Percentiles rank a stretch among this genome's conserved stretches.
Evolutionary conservation across 2,888 invertebrate species (phyloP).

Genomic region (Eristalinus aeneus): DNA sequence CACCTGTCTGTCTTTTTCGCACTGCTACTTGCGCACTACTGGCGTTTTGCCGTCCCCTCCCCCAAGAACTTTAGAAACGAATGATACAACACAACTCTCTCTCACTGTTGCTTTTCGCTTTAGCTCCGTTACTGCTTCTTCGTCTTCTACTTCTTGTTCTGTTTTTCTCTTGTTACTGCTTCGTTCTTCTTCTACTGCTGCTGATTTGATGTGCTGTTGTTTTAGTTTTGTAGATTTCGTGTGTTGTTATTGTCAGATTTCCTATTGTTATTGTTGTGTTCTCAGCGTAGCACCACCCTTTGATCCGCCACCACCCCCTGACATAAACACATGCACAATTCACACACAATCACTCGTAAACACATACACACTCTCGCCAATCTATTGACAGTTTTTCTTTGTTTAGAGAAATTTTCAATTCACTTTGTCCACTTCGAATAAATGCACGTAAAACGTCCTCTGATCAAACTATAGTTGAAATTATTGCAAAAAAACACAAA

Average conservation of each 20-base stretch:
- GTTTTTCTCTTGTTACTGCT: not conserved
- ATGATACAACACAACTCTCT: constrained; percentile 18
- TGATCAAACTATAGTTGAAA: not conserved
- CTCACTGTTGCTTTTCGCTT: constrained; percentile 57
- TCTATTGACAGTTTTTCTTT: constrained; percentile 57
- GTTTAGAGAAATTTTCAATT: constrained; percentile 44
- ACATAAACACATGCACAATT: not conserved
- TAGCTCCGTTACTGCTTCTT: constrained; percentile 5
- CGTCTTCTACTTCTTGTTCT: not conserved
- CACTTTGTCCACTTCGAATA: constrained; percentile 1
- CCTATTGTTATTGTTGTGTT: constrained; percentile 46
- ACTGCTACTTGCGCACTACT: constrained; percentile 52
- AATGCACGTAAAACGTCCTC: not conserved
- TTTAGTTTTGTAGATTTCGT: not conserved
- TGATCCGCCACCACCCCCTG: constrained; percentile 29
- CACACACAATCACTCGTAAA: not conserved
- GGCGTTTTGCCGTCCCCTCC: constrained; percentile 18
- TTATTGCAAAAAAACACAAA: not conserved
- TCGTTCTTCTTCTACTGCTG: not conserved
- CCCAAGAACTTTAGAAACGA: constrained; percentile 16
- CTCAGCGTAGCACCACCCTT: constrained; percentile 29
- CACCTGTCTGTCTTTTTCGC: constrained; percentile 12
- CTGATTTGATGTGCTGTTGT: not conserved
- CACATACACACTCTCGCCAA: constrained; percentile 8
- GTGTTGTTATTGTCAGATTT: constrained; percentile 22